These are phyloP conservation scores for Melinaea marsaeus DNA, from an alignment of 2,888 invertebrate species.

Conservation along the genomic window DNA sequence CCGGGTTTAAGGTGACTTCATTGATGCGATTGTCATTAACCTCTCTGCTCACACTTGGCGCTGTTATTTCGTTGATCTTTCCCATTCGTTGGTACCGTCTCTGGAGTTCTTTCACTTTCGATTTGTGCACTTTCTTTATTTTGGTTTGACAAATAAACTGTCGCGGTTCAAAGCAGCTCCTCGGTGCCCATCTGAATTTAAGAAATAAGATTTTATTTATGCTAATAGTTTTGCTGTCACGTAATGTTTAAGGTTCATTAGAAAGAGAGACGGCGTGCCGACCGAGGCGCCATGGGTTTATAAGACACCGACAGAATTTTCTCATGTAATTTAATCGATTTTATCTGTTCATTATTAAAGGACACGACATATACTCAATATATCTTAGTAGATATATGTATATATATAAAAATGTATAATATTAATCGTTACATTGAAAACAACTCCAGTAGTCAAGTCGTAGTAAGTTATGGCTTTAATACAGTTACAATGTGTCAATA, in stretches of 20 bases:
- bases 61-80: conserved; percentile 76
- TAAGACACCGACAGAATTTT: conserved; percentile 17
- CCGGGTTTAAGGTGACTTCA: conserved; percentile 58
- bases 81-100: conserved; percentile 73
- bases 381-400: background rate
- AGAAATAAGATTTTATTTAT: conserved; percentile 1
- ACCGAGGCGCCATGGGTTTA: conserved; percentile 15
- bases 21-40: conserved; percentile 55
- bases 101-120: conserved; percentile 66
- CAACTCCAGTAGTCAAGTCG: too few species aligned
- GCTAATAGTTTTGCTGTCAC: conserved; percentile 14
- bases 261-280: conserved; percentile 15
- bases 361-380: background rate
- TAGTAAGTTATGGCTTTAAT: too few species aligned
- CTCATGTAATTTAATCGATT: conserved; percentile 8
- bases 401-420: background rate
- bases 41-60: conserved; percentile 60
- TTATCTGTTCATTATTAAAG: conserved; percentile 9
- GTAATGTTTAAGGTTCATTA: conserved; percentile 24
- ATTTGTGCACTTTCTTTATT: conserved; percentile 69
- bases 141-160: conserved; percentile 85
- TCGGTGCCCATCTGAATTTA: conserved; percentile 79
- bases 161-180: conserved; percentile 80
- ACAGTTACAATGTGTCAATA: background rate
- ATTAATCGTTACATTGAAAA: background rate